Base-by-base conservation (phyloP, 1,140 invertebrate species). In the Drosophila kanapiae region DNA sequence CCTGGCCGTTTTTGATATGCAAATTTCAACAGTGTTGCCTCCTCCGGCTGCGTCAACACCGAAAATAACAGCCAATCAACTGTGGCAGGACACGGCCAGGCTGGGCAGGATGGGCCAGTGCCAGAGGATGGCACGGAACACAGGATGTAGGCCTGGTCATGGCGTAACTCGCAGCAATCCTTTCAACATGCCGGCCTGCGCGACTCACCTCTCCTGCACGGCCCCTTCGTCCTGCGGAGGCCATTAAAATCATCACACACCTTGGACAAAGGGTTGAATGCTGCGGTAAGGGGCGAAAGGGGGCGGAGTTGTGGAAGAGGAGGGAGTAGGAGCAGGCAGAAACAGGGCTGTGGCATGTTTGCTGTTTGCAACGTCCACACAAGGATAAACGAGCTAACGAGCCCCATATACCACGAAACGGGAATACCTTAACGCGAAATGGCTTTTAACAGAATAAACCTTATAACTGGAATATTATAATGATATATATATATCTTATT, bases 41-140 rank as follows among this genome's bases (percentile, higher is more conserved):
- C 71, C 76, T 77, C 76, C 60, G 78, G 76, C 70, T 84, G 81
- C 85, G 85, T 78, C 79, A 78, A 75, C 75, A 88, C 83, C 88
- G 69, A 91, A 91, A 91, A 91, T 91, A 91, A 91, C 88, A 91
- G 88, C 88, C 88, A 91, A 91, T 91, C 88, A 91, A 91, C 80
- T 91, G 88, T 91, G 81, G 79, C 80, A 90, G 75, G 53, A 79
- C 83, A 79, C 58, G 60, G 60, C 58, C 51, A 43, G 61, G n/a
- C 18, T 31, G 16, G 29, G 2, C 29, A 27, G 62, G 29, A n/a
- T 10, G n/a, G 13, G 38, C 31, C 16, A 48, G 45, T 56, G 43
- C 42, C 8, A 40, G 51, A 37, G 27, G n/a, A 40, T 47, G 11
- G 47, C 40, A 37, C 6, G 5, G 33, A 23, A 23, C 54, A 58